A percentile compares a stretch with the other conserved stretches of the same genome.
Evolutionary conservation across 2,888 invertebrate species (phyloP).

Genomic region (Schizotus pectinicornis): DNA sequence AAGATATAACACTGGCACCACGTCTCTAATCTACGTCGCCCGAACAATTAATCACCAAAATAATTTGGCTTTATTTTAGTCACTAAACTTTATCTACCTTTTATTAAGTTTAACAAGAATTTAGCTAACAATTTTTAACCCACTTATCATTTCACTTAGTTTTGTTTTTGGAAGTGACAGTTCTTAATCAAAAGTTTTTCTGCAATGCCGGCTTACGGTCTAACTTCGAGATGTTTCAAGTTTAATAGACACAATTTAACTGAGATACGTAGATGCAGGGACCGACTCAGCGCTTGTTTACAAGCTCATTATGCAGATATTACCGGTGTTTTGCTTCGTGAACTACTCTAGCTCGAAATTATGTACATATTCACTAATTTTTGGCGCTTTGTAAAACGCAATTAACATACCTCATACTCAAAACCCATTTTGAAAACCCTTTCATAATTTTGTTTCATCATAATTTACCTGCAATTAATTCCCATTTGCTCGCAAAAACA

Average conservation of each 20-base stretch:
- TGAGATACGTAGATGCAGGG: slow-evolving; percentile 22
- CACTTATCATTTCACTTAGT: slow-evolving; percentile 18
- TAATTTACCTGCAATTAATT: slow-evolving; percentile 18
- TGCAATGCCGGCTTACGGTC: slow-evolving; percentile 13
- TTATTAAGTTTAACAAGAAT: slow-evolving; percentile 12
- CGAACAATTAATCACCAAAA: slow-evolving; percentile 28
- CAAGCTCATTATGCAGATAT: slow-evolving; percentile 29
- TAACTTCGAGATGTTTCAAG: slow-evolving; percentile 15
- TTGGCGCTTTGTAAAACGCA: slow-evolving; percentile 12
- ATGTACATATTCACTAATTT: slow-evolving; percentile 28
- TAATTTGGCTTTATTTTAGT: slow-evolving; percentile 24
- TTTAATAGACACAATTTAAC: slow-evolving; percentile 27
- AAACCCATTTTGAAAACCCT: slow-evolving; percentile 10
- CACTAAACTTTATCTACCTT: slow-evolving; percentile 25
- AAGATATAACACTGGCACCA: slow-evolving; percentile 27
- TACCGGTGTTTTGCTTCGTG: slow-evolving; percentile 28
- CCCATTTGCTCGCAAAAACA: slow-evolving; percentile 6
- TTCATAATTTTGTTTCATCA: slow-evolving; percentile 6
- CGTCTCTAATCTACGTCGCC: slow-evolving; percentile 23
- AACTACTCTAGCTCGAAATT: slow-evolving; percentile 17
- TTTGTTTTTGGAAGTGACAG: background rate
- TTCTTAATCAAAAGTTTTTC: slow-evolving; percentile 25
- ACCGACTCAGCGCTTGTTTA: slow-evolving; percentile 25
- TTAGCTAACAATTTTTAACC: slow-evolving; percentile 14
- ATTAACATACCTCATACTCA: slow-evolving; percentile 16